These are phyloP conservation scores for Spinibarbus caldwelli DNA, from an alignment of 2,797 vertebrate species.

Conservation along the genomic window DNA sequence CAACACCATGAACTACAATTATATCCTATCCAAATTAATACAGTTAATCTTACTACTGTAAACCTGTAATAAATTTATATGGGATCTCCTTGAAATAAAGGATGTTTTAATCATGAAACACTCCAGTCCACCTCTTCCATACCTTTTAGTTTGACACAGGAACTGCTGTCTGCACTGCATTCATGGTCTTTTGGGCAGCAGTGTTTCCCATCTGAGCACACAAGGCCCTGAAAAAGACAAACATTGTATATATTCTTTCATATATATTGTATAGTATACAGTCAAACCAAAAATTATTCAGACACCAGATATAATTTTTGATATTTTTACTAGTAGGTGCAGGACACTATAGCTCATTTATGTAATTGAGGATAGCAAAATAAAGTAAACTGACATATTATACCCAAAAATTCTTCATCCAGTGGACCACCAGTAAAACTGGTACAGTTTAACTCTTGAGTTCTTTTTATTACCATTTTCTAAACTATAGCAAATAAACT, in stretches of 20 bases:
- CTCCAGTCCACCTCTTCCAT: not conserved
- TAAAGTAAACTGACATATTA: too few species aligned
- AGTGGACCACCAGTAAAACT: too few species aligned
- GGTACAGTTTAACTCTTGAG: too few species aligned
- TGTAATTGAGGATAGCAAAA: too few species aligned
- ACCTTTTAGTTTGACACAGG: slow-evolving; percentile 72
- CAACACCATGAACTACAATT: slow-evolving; percentile 62
- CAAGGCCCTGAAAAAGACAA: slow-evolving; percentile 66
- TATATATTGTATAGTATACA: not conserved
- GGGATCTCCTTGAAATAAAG: not conserved
- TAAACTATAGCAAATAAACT: too few species aligned
- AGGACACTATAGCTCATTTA: too few species aligned
- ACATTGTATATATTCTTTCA: not conserved
- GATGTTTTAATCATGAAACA: not conserved
- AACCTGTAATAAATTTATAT: not conserved
- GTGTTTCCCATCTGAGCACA: slow-evolving; percentile 77
- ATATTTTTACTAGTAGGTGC: too few species aligned
- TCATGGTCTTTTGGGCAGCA: slow-evolving; percentile 83
- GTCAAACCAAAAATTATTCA: too few species aligned
- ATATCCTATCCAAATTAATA: not conserved
- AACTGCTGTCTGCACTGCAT: slow-evolving; percentile 78
- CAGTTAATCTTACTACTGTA: not conserved
- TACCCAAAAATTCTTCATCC: too few species aligned
- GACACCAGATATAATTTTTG: too few species aligned
- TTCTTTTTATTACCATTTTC: too few species aligned